These are phyloP conservation scores for Oryctes rhinoceros DNA, from an alignment of 1,140 invertebrate genomes.

Conservation along the genomic window DNA sequence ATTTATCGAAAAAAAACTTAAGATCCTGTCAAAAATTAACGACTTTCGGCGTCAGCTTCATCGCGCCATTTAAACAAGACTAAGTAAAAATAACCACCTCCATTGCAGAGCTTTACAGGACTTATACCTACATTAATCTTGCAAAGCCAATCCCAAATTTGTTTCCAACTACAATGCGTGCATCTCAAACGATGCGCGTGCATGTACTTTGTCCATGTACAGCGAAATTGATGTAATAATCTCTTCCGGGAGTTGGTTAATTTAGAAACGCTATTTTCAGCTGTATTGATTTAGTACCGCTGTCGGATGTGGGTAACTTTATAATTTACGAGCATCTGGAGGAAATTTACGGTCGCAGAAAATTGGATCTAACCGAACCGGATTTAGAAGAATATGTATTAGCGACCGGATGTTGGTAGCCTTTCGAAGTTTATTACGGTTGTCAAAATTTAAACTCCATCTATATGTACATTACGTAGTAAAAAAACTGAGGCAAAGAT, in stretches of 20 bases:
- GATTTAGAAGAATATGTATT: slow-evolving; percentile 11
- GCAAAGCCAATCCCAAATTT: no score
- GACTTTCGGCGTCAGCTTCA: no score
- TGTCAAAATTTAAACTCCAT: not conserved
- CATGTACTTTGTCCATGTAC: not conserved
- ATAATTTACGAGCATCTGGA: slow-evolving; percentile 31
- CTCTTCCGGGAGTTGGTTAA: slow-evolving; percentile 14
- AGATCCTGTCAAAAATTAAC: no score
- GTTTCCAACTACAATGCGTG: no score
- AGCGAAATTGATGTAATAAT: slow-evolving; percentile 11
- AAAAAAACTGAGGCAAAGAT: no score
- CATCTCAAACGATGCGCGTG: no score
- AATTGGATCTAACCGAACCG: slow-evolving; percentile 18
- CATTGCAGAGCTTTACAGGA: no score
- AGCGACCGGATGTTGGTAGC: not conserved
- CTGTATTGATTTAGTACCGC: slow-evolving; percentile 23
- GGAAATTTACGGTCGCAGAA: slow-evolving; percentile 25
- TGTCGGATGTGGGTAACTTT: slow-evolving; percentile 17
- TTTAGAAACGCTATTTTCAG: slow-evolving; percentile 9
- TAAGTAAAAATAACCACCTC: no score
- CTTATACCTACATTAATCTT: no score
- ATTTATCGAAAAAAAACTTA: no score
- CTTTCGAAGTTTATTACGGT: not conserved
- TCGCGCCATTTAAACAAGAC: no score
- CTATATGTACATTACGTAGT: not conserved